Evolutionary conservation across 2,888 invertebrate species (phyloP).

Genomic region (Andrena bucephala): DNA sequence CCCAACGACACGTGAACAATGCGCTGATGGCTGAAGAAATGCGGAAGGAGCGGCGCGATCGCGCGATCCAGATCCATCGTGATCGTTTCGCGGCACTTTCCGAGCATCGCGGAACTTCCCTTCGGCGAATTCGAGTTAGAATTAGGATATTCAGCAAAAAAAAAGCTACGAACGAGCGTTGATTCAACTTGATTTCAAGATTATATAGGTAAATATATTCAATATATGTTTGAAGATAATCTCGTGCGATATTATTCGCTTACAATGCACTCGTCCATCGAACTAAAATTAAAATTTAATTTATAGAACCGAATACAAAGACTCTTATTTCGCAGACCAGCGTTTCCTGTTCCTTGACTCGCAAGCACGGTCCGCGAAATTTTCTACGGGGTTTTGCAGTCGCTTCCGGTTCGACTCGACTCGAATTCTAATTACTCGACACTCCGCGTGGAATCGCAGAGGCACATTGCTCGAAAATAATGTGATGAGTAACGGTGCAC

Average conservation of each 20-base stretch:
- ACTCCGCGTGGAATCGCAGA: conserved; percentile 15
- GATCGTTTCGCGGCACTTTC: conserved; percentile 2
- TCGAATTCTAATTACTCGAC: conserved; percentile 42
- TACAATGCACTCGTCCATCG: too few relatives aligned
- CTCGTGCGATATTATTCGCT: too few relatives aligned
- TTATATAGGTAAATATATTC: too few relatives aligned
- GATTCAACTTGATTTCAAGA: too few relatives aligned
- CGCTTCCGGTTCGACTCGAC: conserved; percentile 34
- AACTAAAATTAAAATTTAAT: too few relatives aligned
- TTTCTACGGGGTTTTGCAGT: conserved; percentile 32
- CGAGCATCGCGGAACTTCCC: conserved; percentile 22
- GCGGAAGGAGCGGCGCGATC: conserved; percentile 29
- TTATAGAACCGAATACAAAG: too few relatives aligned
- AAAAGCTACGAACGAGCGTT: neutral
- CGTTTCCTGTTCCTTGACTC: conserved; percentile 9
- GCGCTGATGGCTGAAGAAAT: conserved; percentile 23
- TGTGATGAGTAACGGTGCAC: conserved; percentile 28
- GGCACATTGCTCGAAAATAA: conserved; percentile 14
- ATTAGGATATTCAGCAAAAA: neutral
- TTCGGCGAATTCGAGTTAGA: neutral
- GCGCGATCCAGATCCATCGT: conserved; percentile 1
- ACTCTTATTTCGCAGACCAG: neutral
- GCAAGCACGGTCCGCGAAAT: neutral
- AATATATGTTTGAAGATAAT: too few relatives aligned
- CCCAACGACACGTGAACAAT: conserved; percentile 42